Evolutionary conservation across 2,113 vertebrate species (phyloP).

Genomic region (Anarrhichthys ocellatus): DNA sequence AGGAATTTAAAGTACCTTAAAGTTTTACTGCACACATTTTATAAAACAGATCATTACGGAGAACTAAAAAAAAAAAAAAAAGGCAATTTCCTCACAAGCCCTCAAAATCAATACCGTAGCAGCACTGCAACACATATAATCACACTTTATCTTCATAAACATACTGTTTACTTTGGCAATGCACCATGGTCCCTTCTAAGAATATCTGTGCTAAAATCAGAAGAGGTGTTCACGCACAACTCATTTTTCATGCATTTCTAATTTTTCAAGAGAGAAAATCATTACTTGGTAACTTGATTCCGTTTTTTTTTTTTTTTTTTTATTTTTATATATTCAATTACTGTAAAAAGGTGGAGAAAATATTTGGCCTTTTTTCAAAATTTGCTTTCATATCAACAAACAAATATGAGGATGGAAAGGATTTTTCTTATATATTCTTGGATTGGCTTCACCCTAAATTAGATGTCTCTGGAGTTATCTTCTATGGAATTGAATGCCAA

Average conservation of each 20-base stretch:
- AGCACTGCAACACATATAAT: background rate
- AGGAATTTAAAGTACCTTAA: background rate
- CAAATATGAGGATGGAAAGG: background rate
- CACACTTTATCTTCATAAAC: slow-evolving; percentile 4
- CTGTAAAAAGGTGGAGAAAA: background rate
- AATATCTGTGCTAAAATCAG: background rate
- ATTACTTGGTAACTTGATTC: background rate
- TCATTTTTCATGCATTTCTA: background rate
- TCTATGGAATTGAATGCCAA: background rate
- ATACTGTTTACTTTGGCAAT: background rate
- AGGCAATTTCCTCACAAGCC: background rate
- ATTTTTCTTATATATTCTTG: background rate
- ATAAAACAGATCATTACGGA: background rate
- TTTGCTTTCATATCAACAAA: background rate
- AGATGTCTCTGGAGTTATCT: background rate
- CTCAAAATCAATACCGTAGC: slow-evolving; percentile 11
- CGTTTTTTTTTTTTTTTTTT: no score
- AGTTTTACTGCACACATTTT: slow-evolving; percentile 4
- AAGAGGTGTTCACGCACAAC: background rate
- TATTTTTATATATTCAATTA: background rate
- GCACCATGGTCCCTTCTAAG: background rate
- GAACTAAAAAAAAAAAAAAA: background rate
- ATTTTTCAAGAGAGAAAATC: background rate
- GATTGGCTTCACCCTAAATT: background rate
- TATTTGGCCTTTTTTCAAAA: background rate